Evolutionary conservation across 92 coral and sea anemone species (phyloP).

Genomic region (Parazoanthus swiftii): DNA sequence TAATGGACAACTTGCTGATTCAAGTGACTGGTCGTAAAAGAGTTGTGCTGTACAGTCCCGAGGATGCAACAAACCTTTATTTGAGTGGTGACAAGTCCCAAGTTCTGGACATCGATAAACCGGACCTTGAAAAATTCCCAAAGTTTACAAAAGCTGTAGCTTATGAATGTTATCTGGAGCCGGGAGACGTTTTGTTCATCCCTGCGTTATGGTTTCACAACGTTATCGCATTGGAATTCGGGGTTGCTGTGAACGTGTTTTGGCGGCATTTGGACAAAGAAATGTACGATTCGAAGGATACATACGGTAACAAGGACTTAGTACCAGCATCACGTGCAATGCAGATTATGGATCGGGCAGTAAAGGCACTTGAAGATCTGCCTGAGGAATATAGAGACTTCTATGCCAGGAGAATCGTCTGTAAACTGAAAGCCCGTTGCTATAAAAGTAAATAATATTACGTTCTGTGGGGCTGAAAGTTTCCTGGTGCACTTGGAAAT

Average conservation of each 20-base stretch:
- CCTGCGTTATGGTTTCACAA: slow-evolving; percentile 92
- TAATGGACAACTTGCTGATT: slow-evolving; percentile 80
- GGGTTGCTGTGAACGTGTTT: slow-evolving; percentile 86
- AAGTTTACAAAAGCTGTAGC: slow-evolving; percentile 61
- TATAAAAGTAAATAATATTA: slow-evolving; percentile 11
- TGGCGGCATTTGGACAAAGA: slow-evolving; percentile 72
- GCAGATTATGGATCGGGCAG: slow-evolving; percentile 83
- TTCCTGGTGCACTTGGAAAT: background rate
- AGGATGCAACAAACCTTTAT: slow-evolving; percentile 78
- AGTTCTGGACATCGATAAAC: slow-evolving; percentile 74
- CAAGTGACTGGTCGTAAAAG: slow-evolving; percentile 80
- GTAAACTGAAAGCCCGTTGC: slow-evolving; percentile 73
- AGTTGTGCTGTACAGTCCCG: slow-evolving; percentile 76
- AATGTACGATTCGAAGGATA: slow-evolving; percentile 75
- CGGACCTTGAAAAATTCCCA: slow-evolving; percentile 65
- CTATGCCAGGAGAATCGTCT: slow-evolving; percentile 75
- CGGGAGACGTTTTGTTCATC: slow-evolving; percentile 80
- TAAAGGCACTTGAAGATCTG: slow-evolving; percentile 67
- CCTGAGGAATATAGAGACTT: slow-evolving; percentile 80
- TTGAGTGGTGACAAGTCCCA: slow-evolving; percentile 84
- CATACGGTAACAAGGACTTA: slow-evolving; percentile 82
- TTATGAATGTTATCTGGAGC: slow-evolving; percentile 66
- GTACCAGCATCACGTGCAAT: slow-evolving; percentile 79
- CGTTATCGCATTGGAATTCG: slow-evolving; percentile 72
- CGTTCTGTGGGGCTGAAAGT: background rate